Evolutionary conservation across 2,113 vertebrate genomes (phyloP).

Genomic region (Orycteropus afer): DNA sequence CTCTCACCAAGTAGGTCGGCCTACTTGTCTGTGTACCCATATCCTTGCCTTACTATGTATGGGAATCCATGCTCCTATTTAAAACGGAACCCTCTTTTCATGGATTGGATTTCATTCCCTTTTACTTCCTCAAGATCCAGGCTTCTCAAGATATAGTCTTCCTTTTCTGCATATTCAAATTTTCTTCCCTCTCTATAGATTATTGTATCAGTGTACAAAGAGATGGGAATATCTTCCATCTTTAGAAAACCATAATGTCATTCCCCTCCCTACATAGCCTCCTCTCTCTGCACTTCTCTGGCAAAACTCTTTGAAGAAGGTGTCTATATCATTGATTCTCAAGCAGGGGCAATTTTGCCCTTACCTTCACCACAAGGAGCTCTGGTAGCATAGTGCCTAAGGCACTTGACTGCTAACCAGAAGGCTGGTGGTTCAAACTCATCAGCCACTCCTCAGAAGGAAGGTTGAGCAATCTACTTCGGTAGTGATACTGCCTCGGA

Average conservation of each 20-base stretch:
- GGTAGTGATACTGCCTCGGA: no score
- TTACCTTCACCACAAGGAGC: no score
- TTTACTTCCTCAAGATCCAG: background rate
- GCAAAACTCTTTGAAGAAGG: background rate
- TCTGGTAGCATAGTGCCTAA: no score
- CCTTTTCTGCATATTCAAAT: background rate
- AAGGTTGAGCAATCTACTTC: no score
- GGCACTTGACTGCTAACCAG: no score
- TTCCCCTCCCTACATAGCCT: background rate
- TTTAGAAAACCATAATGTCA: background rate
- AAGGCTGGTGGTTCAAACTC: no score
- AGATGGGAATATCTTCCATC: background rate
- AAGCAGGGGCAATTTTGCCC: background rate
- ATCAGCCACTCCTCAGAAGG: no score
- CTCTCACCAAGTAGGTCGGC: accelerated
- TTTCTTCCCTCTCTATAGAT: background rate
- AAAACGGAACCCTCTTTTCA: background rate
- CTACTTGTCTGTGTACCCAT: background rate
- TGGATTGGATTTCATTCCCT: background rate
- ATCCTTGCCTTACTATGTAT: accelerated
- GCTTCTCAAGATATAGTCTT: background rate
- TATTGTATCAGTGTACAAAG: background rate
- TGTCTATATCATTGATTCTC: background rate
- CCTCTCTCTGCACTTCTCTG: background rate
- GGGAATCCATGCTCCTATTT: background rate